Percentiles rank a stretch among this genome's conserved stretches.
Conservation (phyloP, 2,797 vertebrate genomes). For the Poliocrania exsul region DNA sequence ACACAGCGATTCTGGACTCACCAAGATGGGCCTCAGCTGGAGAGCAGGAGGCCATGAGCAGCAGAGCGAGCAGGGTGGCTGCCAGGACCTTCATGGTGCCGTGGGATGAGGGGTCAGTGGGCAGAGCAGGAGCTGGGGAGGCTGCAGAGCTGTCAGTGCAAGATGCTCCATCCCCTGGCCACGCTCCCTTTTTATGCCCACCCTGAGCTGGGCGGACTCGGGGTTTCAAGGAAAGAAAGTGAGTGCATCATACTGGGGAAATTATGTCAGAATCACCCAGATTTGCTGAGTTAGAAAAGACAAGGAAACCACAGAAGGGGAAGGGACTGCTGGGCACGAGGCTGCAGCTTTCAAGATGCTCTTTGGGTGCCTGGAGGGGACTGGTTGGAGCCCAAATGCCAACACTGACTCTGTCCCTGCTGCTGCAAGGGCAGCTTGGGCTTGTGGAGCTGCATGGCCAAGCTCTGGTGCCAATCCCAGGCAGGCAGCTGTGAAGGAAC, state of each 20-base stretch:
- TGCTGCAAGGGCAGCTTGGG: neutral
- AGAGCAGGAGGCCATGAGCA: neutral
- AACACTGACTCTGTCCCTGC: neutral
- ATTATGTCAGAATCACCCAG: neutral
- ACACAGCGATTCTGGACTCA: accelerated
- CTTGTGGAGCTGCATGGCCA: too few species aligned
- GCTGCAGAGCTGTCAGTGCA: neutral
- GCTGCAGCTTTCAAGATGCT: neutral
- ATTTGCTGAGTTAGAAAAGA: neutral
- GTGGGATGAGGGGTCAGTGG: accelerated
- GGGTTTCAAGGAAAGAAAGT: neutral
- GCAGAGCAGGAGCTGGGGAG: neutral
- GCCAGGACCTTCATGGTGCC: slow-evolving; percentile 29
- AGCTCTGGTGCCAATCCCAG: too few species aligned
- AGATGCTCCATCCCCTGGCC: accelerated
- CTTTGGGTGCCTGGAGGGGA: neutral
- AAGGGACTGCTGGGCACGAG: neutral
- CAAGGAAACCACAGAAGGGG: neutral
- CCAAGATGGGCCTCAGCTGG: neutral
- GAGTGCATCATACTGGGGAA: neutral
- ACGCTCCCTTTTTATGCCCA: neutral
- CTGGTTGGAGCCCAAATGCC: neutral
- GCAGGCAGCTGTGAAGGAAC: too few species aligned
- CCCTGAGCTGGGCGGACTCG: accelerated
- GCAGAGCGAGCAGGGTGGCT: neutral